A percentile compares a stretch with the other conserved stretches of the same genome.
These are phyloP conservation scores for Pterostichus madidus DNA, from an alignment of 2,888 invertebrate genomes.

Conservation along the genomic window DNA sequence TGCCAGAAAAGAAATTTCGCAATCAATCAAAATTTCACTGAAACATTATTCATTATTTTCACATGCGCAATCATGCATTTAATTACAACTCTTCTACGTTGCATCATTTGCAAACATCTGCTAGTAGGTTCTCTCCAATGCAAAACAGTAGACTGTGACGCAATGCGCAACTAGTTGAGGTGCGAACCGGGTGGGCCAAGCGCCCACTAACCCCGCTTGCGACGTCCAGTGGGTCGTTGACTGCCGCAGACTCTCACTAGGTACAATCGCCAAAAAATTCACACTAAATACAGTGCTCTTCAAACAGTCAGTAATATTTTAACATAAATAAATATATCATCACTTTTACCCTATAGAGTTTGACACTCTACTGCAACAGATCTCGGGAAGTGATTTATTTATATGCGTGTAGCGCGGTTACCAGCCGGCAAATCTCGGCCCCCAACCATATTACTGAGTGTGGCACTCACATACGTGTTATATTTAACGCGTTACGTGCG, in stretches of 20 bases:
- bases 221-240: constrained; percentile 55
- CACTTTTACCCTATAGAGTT: not conserved
- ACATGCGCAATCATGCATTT: constrained; percentile 43
- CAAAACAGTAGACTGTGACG: constrained; percentile 24
- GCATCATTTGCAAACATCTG: constrained; percentile 46
- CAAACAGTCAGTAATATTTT: not conserved
- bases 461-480: too few species aligned
- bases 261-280: not conserved
- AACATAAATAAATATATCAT: not conserved
- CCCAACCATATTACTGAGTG: too few species aligned
- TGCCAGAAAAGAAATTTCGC: constrained; percentile 20
- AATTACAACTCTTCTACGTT: constrained; percentile 29
- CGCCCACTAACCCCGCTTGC: constrained; percentile 43
- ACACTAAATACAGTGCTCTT: not conserved
- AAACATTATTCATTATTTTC: constrained; percentile 12
- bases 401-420: too few species aligned
- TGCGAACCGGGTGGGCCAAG: constrained; percentile 43
- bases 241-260: constrained; percentile 1
- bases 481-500: too few species aligned
- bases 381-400: too few species aligned
- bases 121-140: not conserved
- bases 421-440: too few species aligned
- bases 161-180: constrained; percentile 22
- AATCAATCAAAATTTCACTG: constrained; percentile 33
- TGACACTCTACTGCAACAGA: too few species aligned